Evolutionary conservation across 2,888 invertebrate genomes (phyloP), one percentile per base, ranked within the genome.

Genomic region (Drosophila algonquin): DNA sequence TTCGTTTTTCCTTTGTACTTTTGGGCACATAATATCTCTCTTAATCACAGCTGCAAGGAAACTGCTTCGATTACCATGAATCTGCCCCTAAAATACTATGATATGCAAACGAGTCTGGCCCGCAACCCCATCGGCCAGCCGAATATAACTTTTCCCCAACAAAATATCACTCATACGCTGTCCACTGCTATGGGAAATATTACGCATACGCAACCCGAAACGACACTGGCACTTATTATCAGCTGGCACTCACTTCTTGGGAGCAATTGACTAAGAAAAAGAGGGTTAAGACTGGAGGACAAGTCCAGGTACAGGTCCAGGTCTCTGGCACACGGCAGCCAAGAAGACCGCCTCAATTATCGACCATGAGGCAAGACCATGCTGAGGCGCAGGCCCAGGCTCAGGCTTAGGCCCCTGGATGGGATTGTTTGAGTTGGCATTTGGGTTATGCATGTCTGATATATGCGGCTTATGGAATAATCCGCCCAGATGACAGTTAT

Each of bases 151-250:
- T n/a, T 45, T 6, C 8, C 16, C 46, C 46, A 9, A 8, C 4
- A 10, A 46, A 16, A 46, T 46, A 18, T 46, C 9, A 18, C 16
- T 18, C 16, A 18, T 18, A 18, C 18, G 18, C 16, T 10, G 46
- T 4, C 21, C 8, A 3, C 18, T 35, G 32, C 35, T 7, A 7
- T 3, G 14, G 32, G 14, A 53, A 53, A 21, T 35, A 62, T 62
- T 56, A 35, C 61, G 9, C 47, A 62, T 56, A 56, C 61, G 61
- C 24, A 32, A 16, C 14, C 14, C 40, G 40, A 6, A 5, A 40
- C 40, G 14, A 14, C 12, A 12, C 32, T 3, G 32, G 32, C 32
- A 32, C 35, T 12, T 35, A 62, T 56, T 47, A 55, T 55, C 24
- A 32, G 16, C 52, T 53, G 18, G 32, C 35, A 54, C 53, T 44